phyloP scores from a whole-genome alignment of 2,888 invertebrate species.

The Orthosia gracilis region DNA sequence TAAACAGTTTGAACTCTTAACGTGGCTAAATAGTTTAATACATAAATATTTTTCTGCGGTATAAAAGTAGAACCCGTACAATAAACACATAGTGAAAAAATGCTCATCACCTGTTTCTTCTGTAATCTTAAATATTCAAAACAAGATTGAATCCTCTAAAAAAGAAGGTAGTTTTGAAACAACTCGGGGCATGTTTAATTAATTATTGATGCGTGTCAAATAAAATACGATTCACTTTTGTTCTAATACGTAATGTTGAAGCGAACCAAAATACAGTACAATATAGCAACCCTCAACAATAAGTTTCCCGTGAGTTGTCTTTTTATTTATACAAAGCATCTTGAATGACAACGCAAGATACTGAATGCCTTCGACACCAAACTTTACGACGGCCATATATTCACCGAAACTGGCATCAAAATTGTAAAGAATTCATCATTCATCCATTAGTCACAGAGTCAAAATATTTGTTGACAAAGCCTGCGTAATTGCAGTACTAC shows the following conservation, averaged over 20 bases:
- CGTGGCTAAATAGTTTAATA: constrained; percentile 54
- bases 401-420: constrained; percentile 86
- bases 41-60: constrained; percentile 65
- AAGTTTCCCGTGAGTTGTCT: constrained; percentile 84
- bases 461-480: constrained; percentile 89
- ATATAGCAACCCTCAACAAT: constrained; percentile 78
- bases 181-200: constrained; percentile 45
- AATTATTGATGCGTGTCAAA: constrained; percentile 46
- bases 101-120: constrained; percentile 55
- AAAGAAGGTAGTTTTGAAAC: constrained; percentile 62
- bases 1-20: constrained; percentile 62
- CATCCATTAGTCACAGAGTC: constrained; percentile 90
- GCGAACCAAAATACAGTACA: constrained; percentile 73
- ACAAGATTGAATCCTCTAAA: constrained; percentile 21
- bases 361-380: constrained; percentile 86
- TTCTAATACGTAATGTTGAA: constrained; percentile 70
- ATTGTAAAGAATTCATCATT: constrained; percentile 90
- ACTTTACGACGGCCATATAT: constrained; percentile 89
- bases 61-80: constrained; percentile 66
- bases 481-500: constrained; percentile 88
- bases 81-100: constrained; percentile 65
- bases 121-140: constrained; percentile 31
- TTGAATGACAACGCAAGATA: constrained; percentile 86
- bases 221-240: constrained; percentile 48
- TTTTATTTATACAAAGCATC: constrained; percentile 81